A percentile compares a stretch with the other conserved stretches of the same genome.
phyloP scores from a whole-genome alignment of 2,888 invertebrate genomes.

The Norana najaformis region DNA sequence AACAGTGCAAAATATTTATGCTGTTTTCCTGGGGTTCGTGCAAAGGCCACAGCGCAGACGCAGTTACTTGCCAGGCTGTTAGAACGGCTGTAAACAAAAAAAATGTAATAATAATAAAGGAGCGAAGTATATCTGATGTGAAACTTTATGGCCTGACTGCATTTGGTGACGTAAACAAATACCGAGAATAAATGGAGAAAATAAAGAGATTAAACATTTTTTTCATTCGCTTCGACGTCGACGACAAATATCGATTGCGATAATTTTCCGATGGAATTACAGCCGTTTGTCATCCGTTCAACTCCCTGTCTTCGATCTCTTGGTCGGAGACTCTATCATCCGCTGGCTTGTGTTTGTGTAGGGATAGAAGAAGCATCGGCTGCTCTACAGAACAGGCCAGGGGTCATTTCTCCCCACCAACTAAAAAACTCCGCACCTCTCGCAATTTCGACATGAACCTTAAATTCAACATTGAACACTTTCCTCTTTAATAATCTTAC shows the following conservation, averaged over 20 bases:
- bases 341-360: neutral
- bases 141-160: neutral
- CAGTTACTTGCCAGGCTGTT: neutral
- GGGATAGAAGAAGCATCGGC: neutral
- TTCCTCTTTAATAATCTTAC: too few relatives aligned
- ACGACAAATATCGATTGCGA: neutral
- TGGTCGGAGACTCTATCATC: neutral
- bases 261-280: neutral
- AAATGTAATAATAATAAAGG: neutral
- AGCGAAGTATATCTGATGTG: neutral
- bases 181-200: neutral
- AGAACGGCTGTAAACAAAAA: neutral
- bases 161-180: neutral
- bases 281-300: neutral
- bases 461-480: too few relatives aligned
- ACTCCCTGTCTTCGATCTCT: neutral
- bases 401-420: neutral
- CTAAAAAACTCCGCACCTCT: too few relatives aligned
- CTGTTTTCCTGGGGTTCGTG: too few relatives aligned
- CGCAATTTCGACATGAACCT: too few relatives aligned
- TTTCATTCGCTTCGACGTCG: neutral
- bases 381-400: neutral
- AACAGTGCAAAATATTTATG: neutral
- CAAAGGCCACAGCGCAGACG: neutral
- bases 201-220: neutral